phyloP scores from a whole-genome alignment of 1,140 invertebrate species.

The Pollicipes pollicipes region DNA sequence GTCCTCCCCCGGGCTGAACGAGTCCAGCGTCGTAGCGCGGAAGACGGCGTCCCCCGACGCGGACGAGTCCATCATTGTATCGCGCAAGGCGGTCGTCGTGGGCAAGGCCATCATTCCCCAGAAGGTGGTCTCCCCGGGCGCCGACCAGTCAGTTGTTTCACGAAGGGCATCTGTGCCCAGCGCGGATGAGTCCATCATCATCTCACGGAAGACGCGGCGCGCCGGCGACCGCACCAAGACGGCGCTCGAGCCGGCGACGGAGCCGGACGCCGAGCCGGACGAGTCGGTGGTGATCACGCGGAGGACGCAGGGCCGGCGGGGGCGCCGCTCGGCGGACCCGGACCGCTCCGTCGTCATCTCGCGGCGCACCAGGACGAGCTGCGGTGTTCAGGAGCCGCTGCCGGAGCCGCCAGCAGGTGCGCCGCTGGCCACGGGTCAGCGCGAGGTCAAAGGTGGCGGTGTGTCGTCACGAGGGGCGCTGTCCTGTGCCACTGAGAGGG shows the following conservation, averaged over 20 bases:
- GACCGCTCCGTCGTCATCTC: too few species aligned
- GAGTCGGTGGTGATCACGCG: neutral
- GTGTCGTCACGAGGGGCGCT: too few species aligned
- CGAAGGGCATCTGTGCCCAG: too few species aligned
- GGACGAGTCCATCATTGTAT: neutral
- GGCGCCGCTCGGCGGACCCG: too few species aligned
- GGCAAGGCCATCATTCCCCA: too few species aligned
- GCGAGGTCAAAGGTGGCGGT: too few species aligned
- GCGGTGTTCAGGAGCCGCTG: neutral
- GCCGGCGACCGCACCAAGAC: neutral
- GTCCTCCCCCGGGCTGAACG: neutral
- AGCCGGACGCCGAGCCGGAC: neutral
- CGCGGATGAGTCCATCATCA: neutral
- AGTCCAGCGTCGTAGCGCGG: neutral
- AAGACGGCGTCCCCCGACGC: neutral
- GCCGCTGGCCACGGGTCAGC: too few species aligned
- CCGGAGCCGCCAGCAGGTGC: too few species aligned
- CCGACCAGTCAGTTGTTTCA: neutral
- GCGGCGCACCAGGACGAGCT: too few species aligned
- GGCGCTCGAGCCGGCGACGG: neutral
- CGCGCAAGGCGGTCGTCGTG: neutral
- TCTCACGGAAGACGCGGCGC: neutral
- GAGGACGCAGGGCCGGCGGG: too few species aligned
- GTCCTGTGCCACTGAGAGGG: too few species aligned
- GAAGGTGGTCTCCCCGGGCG: too few species aligned